Evolutionary conservation across 1,140 invertebrate genomes (phyloP).

Genomic region (Holcopasites calliopsidis): DNA sequence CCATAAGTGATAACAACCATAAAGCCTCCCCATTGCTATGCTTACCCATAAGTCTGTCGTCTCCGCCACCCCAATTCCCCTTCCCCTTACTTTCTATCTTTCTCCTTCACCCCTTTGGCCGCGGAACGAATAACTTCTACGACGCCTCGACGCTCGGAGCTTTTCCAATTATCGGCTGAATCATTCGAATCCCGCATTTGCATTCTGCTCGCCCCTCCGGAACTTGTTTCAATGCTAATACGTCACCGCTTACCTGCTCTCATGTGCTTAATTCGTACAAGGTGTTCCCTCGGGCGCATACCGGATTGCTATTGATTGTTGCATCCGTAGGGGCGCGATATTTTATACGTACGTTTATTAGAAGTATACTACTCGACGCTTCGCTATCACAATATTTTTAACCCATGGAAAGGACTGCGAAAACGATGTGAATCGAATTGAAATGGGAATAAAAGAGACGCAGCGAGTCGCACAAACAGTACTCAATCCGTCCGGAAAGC

Average conservation of each 20-base stretch:
- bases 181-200: conserved; percentile 57
- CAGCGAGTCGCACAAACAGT: no score
- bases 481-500: no score
- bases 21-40: conserved; percentile 41
- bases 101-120: neutral
- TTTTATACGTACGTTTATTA: neutral
- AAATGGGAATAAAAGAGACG: no score
- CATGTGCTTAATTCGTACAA: conserved; percentile 35
- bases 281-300: neutral
- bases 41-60: conserved; percentile 34
- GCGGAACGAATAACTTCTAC: conserved; percentile 48
- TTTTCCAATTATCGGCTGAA: conserved; percentile 66
- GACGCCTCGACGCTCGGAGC: conserved; percentile 45
- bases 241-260: conserved; percentile 26
- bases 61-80: neutral
- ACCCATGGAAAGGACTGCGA: no score
- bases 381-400: no score
- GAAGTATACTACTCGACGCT: no score
- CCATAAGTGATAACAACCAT: conserved; percentile 46
- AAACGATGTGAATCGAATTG: no score
- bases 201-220: conserved; percentile 51
- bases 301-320: neutral
- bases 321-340: neutral
- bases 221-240: conserved; percentile 68
- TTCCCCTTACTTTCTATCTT: neutral